These are phyloP conservation scores for Drosophila pachea DNA, from an alignment of 1,140 invertebrate species.

Conservation along the genomic window DNA sequence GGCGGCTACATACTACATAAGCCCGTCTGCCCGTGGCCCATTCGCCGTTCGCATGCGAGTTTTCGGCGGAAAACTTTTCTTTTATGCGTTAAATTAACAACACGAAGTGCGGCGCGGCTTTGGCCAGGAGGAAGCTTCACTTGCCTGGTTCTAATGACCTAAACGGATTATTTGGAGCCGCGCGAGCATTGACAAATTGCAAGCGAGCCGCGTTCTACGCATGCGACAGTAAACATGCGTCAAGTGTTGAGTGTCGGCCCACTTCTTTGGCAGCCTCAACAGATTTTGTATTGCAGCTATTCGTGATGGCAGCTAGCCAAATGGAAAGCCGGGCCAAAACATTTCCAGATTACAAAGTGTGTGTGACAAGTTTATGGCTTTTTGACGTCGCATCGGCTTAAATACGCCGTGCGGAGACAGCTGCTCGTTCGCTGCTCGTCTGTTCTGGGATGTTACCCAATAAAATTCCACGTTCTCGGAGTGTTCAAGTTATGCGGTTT, in stretches of 20 bases:
- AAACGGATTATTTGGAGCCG: constrained; percentile 56
- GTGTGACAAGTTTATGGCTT: constrained; percentile 74
- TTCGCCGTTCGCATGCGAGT: constrained; percentile 1
- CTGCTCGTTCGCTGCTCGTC: constrained; percentile 21
- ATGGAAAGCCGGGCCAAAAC: constrained; percentile 12
- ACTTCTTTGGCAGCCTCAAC: constrained; percentile 16
- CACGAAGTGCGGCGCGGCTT: not conserved
- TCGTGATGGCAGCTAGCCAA: constrained; percentile 58
- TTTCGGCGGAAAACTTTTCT: constrained; percentile 55
- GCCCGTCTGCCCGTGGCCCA: constrained; percentile 14
- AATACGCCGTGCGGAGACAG: constrained; percentile 8
- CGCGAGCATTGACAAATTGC: constrained; percentile 57
- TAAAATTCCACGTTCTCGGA: constrained; percentile 43
- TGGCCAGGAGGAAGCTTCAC: constrained; percentile 5
- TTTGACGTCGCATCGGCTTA: constrained; percentile 64
- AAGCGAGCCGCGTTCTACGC: not conserved
- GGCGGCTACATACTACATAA: constrained; percentile 4
- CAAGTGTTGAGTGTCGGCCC: not conserved
- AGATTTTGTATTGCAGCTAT: constrained; percentile 47
- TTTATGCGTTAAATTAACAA: constrained; percentile 33
- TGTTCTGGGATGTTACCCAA: constrained; percentile 53
- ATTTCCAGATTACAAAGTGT: constrained; percentile 69
- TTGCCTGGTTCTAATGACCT: constrained; percentile 41
- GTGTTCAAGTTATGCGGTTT: constrained; percentile 40
- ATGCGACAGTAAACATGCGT: not conserved